Evolutionary conservation across 64 coral and sea anemone species (phyloP), one percentile per base, ranked within the genome.

Genomic region (Porites lutea): DNA sequence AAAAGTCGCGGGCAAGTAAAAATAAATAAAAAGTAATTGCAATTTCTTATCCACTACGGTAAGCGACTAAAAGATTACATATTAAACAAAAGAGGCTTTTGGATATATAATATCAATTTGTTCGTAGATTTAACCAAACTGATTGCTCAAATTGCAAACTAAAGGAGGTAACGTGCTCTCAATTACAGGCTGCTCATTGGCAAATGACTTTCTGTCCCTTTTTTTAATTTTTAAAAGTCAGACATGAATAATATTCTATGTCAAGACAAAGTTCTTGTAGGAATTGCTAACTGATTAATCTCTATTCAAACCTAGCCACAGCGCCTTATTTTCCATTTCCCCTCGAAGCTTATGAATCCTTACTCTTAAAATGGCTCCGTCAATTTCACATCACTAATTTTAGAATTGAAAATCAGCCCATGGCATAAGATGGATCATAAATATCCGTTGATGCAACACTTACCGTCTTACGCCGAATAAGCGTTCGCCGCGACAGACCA

Each of bases 21-120:
- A 81, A 81, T 81, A 81, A 62, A 63, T 62, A 81, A 81, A 81
- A 62, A 47, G 13, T 44, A 61, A 18, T 52, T 43, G 47, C 21
- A 3, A 79, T 81, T 81, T 45, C 57, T 81, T 61, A 63, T 60
- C 57, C 9, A 37, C 20, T 3, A 37, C 27, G 27, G 27, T 37
- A 14, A 37, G 9, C 12, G n/a, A 81, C 14, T 13, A 44, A 13
- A 44, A 13, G 19, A 37, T 37, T 81, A 57, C 19, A 37, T 21
- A 45, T 10, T 3, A 45, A 10, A 16, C 9, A 46, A 43, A 78
- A 20, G 20, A 55, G 51, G 18, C 51, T 55, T 78, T 78, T 65
- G 62, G 13, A 0, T 5, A 5, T 13, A 19, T 65, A n/a, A 78
- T 55, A 7, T 4, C 10, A 7, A 19, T 11, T 55, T 78, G 16